Conservation (phyloP, 30 jellyfish, hydroid and myxozoan species). For the Turritopsis rubra region DNA sequence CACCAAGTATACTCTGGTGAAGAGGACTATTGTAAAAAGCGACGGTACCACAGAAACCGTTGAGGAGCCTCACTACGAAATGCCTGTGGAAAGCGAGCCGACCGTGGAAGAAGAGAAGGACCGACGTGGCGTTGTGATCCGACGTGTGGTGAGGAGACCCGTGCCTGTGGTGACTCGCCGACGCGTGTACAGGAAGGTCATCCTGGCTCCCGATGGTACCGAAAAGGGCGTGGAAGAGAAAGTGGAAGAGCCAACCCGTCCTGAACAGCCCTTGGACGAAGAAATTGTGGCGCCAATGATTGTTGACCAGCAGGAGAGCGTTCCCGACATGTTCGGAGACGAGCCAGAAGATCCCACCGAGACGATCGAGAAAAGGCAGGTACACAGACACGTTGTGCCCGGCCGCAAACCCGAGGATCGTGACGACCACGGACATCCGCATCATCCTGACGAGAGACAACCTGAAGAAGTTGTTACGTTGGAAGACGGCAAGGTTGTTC, state of each 20-base stretch:
- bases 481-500: constrained; percentile 5
- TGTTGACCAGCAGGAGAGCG: constrained; percentile 14
- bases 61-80: constrained; percentile 69
- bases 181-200: constrained; percentile 45
- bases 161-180: constrained; percentile 45
- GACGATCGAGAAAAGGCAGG: background rate
- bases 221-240: constrained; percentile 54
- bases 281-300: constrained; percentile 15
- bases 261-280: constrained; percentile 20
- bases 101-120: constrained; percentile 64
- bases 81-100: constrained; percentile 54
- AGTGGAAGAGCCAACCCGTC: constrained; percentile 35
- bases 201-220: constrained; percentile 46
- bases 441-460: constrained; percentile 28
- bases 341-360: constrained; percentile 18
- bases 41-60: constrained; percentile 37
- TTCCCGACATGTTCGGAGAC: constrained; percentile 2
- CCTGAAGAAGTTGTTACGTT: constrained; percentile 12
- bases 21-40: constrained; percentile 33
- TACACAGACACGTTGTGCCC: constrained; percentile 8
- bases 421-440: no score
- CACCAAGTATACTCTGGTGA: constrained; percentile 35
- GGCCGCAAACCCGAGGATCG: background rate
- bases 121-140: constrained; percentile 45
- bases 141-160: constrained; percentile 42